Conservation (phyloP, 1,140 invertebrate genomes). For the Scaptomyza graminum region DNA sequence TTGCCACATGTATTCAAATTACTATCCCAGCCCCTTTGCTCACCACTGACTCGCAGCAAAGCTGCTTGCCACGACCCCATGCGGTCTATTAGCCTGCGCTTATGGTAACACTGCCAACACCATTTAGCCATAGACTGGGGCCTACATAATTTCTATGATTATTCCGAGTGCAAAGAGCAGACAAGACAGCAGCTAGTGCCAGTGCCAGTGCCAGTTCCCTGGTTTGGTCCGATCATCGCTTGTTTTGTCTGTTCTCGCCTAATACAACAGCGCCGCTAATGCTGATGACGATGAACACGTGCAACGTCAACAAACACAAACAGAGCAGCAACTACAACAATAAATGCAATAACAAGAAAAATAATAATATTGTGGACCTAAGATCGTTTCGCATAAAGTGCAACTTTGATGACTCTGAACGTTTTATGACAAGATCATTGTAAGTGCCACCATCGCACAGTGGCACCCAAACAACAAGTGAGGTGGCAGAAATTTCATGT, state of each 20-base stretch:
- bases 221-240: slow-evolving; percentile 4
- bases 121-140: slow-evolving; percentile 57
- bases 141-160: slow-evolving; percentile 65
- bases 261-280: slow-evolving; percentile 77
- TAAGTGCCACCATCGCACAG: slow-evolving; percentile 26
- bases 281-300: slow-evolving; percentile 76
- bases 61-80: slow-evolving; percentile 55
- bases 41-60: slow-evolving; percentile 17
- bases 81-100: slow-evolving; percentile 67
- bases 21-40: background rate
- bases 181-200: background rate
- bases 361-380: slow-evolving; percentile 25
- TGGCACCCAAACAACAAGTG: too few species aligned
- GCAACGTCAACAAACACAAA: slow-evolving; percentile 45
- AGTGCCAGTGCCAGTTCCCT: background rate
- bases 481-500: too few species aligned
- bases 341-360: slow-evolving; percentile 21
- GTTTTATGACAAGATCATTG: slow-evolving; percentile 79
- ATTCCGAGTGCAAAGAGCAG: slow-evolving; percentile 64
- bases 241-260: slow-evolving; percentile 68
- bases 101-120: slow-evolving; percentile 63
- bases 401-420: slow-evolving; percentile 80
- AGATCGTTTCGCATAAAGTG: slow-evolving; percentile 78
- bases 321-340: slow-evolving; percentile 40
- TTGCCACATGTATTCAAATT: slow-evolving; percentile 13